These are phyloP conservation scores for Enhydra lutris DNA, from an alignment of 2,113 vertebrate genomes.

Conservation along the genomic window DNA sequence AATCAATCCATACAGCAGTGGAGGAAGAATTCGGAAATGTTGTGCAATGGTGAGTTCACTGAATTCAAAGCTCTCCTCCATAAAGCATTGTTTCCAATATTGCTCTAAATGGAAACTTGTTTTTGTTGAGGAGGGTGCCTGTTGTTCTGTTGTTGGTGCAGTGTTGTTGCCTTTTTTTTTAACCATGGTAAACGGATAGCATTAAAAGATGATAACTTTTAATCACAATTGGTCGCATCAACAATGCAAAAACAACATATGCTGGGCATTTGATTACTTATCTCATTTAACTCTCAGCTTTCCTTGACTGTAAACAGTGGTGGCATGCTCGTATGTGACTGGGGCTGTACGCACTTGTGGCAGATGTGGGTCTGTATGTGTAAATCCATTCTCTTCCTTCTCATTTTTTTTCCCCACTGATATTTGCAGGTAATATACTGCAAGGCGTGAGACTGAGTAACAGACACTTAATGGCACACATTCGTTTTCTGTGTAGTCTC, in stretches of 20 bases:
- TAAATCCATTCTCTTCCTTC: conserved; percentile 15
- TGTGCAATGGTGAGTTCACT: conserved; percentile 53
- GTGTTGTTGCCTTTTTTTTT: background rate
- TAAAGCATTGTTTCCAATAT: conserved; percentile 38
- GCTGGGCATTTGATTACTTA: conserved; percentile 82
- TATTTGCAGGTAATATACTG: conserved; percentile 41
- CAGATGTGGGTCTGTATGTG: conserved; percentile 42
- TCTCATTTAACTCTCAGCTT: conserved; percentile 86
- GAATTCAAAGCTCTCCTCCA: conserved; percentile 64
- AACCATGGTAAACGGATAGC: conserved; percentile 74
- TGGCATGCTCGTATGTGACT: conserved; percentile 43
- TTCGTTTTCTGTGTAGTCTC: conserved; percentile 33
- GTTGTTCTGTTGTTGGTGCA: background rate
- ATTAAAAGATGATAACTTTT: conserved; percentile 84
- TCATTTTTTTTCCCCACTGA: background rate
- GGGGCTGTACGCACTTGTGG: background rate
- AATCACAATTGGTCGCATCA: conserved; percentile 85
- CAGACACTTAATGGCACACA: background rate
- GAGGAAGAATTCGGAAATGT: conserved; percentile 65
- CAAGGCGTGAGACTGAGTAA: background rate
- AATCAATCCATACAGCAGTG: conserved; percentile 64
- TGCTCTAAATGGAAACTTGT: conserved; percentile 36
- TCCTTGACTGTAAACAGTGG: conserved; percentile 79
- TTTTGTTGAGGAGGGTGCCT: conserved; percentile 53
- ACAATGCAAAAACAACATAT: conserved; percentile 86